Percentiles rank a stretch among this genome's conserved stretches.
Evolutionary conservation across 2,797 vertebrate genomes (phyloP).

Genomic region (Manis crassicaudata): DNA sequence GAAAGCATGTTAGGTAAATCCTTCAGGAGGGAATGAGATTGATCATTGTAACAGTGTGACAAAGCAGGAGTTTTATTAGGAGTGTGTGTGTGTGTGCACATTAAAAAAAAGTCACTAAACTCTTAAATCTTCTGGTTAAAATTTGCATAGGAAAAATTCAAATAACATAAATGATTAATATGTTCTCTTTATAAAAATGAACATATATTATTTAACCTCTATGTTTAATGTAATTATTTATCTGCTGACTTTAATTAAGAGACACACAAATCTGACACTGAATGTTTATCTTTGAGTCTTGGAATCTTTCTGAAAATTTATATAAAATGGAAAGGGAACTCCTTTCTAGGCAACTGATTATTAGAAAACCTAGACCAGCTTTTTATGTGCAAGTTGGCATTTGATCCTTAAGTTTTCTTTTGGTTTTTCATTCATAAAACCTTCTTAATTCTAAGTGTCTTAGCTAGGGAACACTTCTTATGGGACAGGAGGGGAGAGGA

Average conservation of each 20-base stretch:
- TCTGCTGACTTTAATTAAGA: conserved; percentile 33
- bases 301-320: conserved; percentile 36
- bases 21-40: not conserved
- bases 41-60: not conserved
- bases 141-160: conserved; percentile 28
- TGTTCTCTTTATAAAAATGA: not conserved
- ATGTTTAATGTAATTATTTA: not conserved
- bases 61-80: not conserved
- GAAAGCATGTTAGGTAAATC: not conserved
- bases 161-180: not conserved
- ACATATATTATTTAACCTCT: conserved; percentile 8
- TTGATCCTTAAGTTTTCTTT: conserved; percentile 47
- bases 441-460: conserved; percentile 69
- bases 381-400: conserved; percentile 33
- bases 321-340: not conserved
- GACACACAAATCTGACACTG: not conserved
- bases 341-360: conserved; percentile 41
- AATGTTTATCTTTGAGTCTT: conserved; percentile 22
- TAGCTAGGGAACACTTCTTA: conserved; percentile 72
- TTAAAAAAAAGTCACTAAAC: not conserved
- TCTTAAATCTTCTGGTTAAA: conserved; percentile 29
- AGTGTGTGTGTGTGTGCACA: not conserved
- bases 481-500: conserved; percentile 43
- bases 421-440: conserved; percentile 62
- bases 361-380: conserved; percentile 48